Conservation (phyloP, 1,140 invertebrate species). For the Megathymus violae region DNA sequence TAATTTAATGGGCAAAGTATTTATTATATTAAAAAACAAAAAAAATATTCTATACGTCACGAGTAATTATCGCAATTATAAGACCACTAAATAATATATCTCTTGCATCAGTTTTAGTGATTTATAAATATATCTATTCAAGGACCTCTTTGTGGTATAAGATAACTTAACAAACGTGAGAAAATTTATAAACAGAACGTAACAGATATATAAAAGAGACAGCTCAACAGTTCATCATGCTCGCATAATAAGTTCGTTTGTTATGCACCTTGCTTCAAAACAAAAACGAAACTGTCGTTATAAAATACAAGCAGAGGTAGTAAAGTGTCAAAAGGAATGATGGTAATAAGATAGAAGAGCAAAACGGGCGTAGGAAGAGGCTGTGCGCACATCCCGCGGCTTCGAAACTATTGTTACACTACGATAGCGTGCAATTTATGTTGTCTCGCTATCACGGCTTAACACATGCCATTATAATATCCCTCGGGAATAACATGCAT, state of each 20-base stretch:
- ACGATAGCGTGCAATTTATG: slow-evolving; percentile 64
- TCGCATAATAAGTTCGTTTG: slow-evolving; percentile 26
- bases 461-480: slow-evolving; percentile 42
- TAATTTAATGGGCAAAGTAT: slow-evolving; percentile 67
- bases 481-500: slow-evolving; percentile 29
- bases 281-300: slow-evolving; percentile 52
- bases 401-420: slow-evolving; percentile 60
- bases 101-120: too few species aligned
- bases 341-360: slow-evolving; percentile 68
- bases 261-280: slow-evolving; percentile 34
- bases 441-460: slow-evolving; percentile 47
- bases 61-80: slow-evolving; percentile 4
- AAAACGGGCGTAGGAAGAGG: slow-evolving; percentile 62
- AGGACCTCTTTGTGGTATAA: neutral
- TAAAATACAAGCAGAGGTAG: slow-evolving; percentile 62
- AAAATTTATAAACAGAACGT: neutral
- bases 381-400: slow-evolving; percentile 48
- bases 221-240: slow-evolving; percentile 24
- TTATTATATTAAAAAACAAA: slow-evolving; percentile 28
- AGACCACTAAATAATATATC: slow-evolving; percentile 6
- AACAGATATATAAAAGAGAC: neutral
- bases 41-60: slow-evolving; percentile 1
- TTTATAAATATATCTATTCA: too few species aligned
- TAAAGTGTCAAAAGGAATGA: slow-evolving; percentile 70
- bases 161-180: neutral